Conservation (phyloP, 2,797 vertebrate genomes). For the Tenualosa ilisha region DNA sequence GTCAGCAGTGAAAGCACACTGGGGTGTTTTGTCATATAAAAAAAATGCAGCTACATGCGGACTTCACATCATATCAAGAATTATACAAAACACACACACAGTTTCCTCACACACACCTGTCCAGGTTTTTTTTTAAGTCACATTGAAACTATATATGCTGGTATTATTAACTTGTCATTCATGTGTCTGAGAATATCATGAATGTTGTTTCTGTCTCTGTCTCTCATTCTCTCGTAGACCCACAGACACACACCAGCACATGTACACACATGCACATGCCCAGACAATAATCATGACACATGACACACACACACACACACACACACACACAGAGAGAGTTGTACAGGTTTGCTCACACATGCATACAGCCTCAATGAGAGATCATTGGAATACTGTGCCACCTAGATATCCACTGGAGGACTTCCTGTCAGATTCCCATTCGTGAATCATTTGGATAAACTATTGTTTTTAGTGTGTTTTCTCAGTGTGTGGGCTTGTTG, state of each 20-base stretch:
- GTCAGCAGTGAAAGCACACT: background rate
- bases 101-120: background rate
- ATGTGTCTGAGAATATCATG: constrained; percentile 13
- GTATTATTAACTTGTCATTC: constrained; percentile 44
- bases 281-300: background rate
- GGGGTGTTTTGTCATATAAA: constrained; percentile 4
- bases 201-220: background rate
- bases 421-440: too few relatives aligned
- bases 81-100: background rate
- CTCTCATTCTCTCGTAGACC: background rate
- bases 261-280: background rate
- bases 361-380: background rate
- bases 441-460: too few relatives aligned
- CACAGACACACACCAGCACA: background rate
- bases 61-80: background rate
- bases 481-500: background rate
- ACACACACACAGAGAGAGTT: background rate
- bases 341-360: background rate
- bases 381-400: background rate
- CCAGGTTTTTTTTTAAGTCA: constrained; percentile 22
- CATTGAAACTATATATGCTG: constrained; percentile 5
- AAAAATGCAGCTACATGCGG: background rate
- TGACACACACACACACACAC: background rate
- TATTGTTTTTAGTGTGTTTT: background rate
- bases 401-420: too few relatives aligned